Conservation (phyloP, 1,140 invertebrate genomes). For the Ips typographus region DNA sequence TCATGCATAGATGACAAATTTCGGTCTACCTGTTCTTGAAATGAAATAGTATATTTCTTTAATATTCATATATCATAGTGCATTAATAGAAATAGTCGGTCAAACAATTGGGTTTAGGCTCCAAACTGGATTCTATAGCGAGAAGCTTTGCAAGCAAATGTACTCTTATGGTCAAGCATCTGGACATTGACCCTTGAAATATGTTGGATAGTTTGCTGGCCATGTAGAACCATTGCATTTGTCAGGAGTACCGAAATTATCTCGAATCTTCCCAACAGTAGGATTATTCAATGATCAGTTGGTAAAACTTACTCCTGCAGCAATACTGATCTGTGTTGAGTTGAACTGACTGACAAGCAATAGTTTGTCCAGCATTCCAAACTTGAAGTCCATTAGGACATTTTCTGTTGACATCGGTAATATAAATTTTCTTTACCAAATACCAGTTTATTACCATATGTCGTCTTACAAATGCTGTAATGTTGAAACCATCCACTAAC, state of each 20-base stretch:
- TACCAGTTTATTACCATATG: background rate
- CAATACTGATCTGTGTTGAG: slow-evolving; percentile 54
- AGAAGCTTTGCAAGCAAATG: slow-evolving; percentile 48
- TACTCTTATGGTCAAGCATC: slow-evolving; percentile 51
- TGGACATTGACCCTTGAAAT: slow-evolving; percentile 54
- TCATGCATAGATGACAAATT: slow-evolving; percentile 40
- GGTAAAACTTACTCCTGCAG: slow-evolving; percentile 43
- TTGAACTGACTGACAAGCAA: slow-evolving; percentile 55
- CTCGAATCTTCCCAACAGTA: slow-evolving; percentile 33
- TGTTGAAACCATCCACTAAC: slow-evolving; percentile 49
- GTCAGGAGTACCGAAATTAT: slow-evolving; percentile 43
- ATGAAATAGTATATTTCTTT: slow-evolving; percentile 33
- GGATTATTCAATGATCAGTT: background rate
- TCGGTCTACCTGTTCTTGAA: slow-evolving; percentile 34
- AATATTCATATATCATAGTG: too few species aligned
- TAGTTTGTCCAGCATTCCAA: slow-evolving; percentile 39
- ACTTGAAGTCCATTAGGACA: slow-evolving; percentile 50
- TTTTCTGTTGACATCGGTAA: slow-evolving; percentile 48
- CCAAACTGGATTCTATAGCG: slow-evolving; percentile 41
- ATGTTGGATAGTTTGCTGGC: slow-evolving; percentile 50
- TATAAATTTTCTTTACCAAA: slow-evolving; percentile 39
- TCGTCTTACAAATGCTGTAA: slow-evolving; percentile 35
- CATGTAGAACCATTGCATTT: slow-evolving; percentile 51
- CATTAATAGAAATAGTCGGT: too few species aligned
- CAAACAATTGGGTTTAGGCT: background rate